Percentiles rank a stretch among this genome's conserved stretches.
Conservation (phyloP, 64 coral and sea anemone species). For the Hydrozoanthus tunicans region DNA sequence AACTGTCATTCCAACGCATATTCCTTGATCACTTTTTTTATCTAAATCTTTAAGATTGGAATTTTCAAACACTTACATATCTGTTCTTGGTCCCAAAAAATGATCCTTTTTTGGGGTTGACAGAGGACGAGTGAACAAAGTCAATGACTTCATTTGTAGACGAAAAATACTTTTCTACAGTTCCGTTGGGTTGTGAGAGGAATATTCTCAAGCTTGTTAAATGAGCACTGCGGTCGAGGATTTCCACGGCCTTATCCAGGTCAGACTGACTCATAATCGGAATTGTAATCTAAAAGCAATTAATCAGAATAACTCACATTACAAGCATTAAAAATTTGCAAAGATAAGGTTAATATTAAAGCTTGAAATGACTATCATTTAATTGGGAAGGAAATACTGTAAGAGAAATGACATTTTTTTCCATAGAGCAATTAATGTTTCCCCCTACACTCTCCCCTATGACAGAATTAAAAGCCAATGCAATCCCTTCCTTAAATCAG, state of each 20-base stretch:
- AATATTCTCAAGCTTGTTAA: constrained; percentile 88
- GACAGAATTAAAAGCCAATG: too few relatives aligned
- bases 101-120: constrained; percentile 87
- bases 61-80: constrained; percentile 51
- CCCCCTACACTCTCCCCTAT: too few relatives aligned
- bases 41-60: background rate
- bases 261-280: constrained; percentile 92
- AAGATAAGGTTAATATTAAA: background rate
- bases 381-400: too few relatives aligned
- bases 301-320: background rate
- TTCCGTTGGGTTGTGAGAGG: constrained; percentile 86
- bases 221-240: constrained; percentile 95
- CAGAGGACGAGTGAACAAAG: constrained; percentile 53
- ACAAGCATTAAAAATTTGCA: too few relatives aligned
- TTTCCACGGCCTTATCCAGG: constrained; percentile 92
- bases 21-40: too few relatives aligned
- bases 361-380: background rate
- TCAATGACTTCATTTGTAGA: constrained; percentile 23
- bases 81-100: constrained; percentile 77
- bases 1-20: too few relatives aligned
- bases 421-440: too few relatives aligned
- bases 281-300: constrained; percentile 81
- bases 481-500: too few relatives aligned
- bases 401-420: too few relatives aligned
- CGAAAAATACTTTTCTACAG: constrained; percentile 53